These are phyloP conservation scores for Myotis myotis DNA, from an alignment of 2,797 vertebrate genomes.

Conservation along the genomic window DNA sequence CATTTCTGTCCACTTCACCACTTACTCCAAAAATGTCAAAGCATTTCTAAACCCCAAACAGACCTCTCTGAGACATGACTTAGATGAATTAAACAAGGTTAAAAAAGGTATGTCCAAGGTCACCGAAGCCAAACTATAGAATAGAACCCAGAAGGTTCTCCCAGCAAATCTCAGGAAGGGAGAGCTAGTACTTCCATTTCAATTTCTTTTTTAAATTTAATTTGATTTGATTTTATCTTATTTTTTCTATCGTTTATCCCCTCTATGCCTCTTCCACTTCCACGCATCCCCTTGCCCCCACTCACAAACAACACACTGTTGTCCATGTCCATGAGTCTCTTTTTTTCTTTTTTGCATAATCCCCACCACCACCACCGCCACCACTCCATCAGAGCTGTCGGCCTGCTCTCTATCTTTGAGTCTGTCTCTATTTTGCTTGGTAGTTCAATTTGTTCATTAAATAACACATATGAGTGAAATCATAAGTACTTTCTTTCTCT, in stretches of 20 bases:
- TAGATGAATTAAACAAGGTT: constrained; percentile 19
- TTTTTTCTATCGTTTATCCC: background rate
- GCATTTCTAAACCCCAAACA: constrained; percentile 42
- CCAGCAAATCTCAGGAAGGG: background rate
- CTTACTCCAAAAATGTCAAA: constrained; percentile 45
- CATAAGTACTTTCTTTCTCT: background rate
- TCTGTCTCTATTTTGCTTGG: background rate
- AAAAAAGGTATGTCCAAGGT: background rate
- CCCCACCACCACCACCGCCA: no score
- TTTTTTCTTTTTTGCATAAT: background rate
- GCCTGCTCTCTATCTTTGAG: background rate
- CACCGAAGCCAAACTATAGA: background rate
- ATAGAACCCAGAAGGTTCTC: constrained; percentile 22
- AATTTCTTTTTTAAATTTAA: background rate
- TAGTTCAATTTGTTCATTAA: background rate
- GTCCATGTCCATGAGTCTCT: background rate
- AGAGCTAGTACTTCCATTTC: background rate
- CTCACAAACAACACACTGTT: background rate
- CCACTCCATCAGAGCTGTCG: background rate
- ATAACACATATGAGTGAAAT: background rate
- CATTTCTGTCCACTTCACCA: background rate
- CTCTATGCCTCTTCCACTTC: background rate
- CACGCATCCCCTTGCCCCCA: background rate
- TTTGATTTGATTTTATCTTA: background rate
- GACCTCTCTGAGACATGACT: constrained; percentile 25